Percentiles rank a stretch among this genome's conserved stretches.
Conservation (phyloP, 2,113 vertebrate genomes). For the Willisornis vidua region DNA sequence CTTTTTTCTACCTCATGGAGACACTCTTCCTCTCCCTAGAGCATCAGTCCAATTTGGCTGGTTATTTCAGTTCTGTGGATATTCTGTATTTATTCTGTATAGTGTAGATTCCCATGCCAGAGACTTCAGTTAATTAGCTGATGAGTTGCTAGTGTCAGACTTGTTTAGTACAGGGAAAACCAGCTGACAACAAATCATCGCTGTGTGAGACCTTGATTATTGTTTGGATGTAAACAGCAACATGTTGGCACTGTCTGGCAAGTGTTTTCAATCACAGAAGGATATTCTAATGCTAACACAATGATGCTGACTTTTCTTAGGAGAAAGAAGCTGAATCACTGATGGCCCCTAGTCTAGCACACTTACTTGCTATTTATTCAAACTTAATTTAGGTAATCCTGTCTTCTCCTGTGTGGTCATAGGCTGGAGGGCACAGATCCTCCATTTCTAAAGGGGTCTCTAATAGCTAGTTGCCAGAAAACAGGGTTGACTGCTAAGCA, state of each 20-base stretch:
- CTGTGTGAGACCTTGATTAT: slow-evolving; percentile 61
- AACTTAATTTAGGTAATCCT: background rate
- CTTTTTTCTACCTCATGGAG: background rate
- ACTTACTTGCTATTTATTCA: background rate
- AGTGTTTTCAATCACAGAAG: slow-evolving; percentile 41
- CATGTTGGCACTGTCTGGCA: background rate
- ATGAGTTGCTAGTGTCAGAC: slow-evolving; percentile 51
- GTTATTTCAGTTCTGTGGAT: background rate
- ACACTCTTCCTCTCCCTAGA: background rate
- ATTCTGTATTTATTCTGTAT: background rate
- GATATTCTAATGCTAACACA: slow-evolving; percentile 4
- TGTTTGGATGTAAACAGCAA: slow-evolving; percentile 61
- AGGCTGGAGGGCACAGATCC: background rate
- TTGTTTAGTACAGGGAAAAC: slow-evolving; percentile 43
- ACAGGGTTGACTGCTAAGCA: background rate
- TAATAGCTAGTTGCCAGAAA: background rate
- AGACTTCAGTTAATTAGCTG: slow-evolving; percentile 41
- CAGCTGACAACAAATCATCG: slow-evolving; percentile 62
- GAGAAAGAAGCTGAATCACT: background rate
- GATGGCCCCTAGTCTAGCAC: background rate
- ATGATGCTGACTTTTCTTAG: background rate
- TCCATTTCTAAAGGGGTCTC: background rate
- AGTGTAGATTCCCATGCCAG: slow-evolving; percentile 26
- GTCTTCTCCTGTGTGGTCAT: background rate
- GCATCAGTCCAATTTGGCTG: background rate